These are phyloP conservation scores for Dendrolimus punctatus DNA, from an alignment of 1,140 invertebrate genomes.

Conservation along the genomic window DNA sequence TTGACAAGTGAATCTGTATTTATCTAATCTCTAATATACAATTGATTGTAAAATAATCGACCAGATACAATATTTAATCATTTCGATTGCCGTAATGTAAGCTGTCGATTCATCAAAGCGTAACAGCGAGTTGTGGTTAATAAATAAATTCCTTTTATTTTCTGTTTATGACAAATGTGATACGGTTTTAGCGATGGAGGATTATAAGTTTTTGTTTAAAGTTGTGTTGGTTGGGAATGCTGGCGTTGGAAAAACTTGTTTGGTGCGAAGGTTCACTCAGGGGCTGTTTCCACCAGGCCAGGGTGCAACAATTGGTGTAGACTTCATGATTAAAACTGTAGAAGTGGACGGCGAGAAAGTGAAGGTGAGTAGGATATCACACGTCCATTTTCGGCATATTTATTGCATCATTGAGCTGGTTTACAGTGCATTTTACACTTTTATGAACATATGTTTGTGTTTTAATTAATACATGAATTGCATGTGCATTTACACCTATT, in stretches of 20 bases:
- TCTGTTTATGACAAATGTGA: slow-evolving; percentile 50
- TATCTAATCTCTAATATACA: slow-evolving; percentile 43
- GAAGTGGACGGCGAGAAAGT: slow-evolving; percentile 99
- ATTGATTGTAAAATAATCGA: slow-evolving; percentile 44
- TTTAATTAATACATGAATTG: too few relatives aligned
- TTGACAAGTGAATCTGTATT: slow-evolving; percentile 13
- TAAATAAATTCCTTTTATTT: slow-evolving; percentile 30
- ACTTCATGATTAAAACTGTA: slow-evolving; percentile 99
- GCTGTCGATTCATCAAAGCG: slow-evolving; percentile 55
- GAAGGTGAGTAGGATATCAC: slow-evolving; percentile 78
- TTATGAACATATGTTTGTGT: neutral
- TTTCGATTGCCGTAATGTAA: slow-evolving; percentile 35
- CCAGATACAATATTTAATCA: slow-evolving; percentile 30
- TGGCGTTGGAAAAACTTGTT: slow-evolving; percentile 95
- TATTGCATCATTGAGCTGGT: slow-evolving; percentile 22
- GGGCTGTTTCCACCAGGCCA: slow-evolving; percentile 96
- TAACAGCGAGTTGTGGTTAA: slow-evolving; percentile 48
- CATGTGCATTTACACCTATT: too few relatives aligned
- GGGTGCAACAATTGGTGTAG: slow-evolving; percentile 98
- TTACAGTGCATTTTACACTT: slow-evolving; percentile 3
- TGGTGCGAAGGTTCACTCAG: slow-evolving; percentile 92
- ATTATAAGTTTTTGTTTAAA: slow-evolving; percentile 99
- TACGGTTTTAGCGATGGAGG: slow-evolving; percentile 83
- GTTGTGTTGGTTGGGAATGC: slow-evolving; percentile 96
- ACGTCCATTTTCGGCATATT: slow-evolving; percentile 13